phyloP scores from a whole-genome alignment of 2,888 invertebrate species.

The Leptothorax acervorum region DNA sequence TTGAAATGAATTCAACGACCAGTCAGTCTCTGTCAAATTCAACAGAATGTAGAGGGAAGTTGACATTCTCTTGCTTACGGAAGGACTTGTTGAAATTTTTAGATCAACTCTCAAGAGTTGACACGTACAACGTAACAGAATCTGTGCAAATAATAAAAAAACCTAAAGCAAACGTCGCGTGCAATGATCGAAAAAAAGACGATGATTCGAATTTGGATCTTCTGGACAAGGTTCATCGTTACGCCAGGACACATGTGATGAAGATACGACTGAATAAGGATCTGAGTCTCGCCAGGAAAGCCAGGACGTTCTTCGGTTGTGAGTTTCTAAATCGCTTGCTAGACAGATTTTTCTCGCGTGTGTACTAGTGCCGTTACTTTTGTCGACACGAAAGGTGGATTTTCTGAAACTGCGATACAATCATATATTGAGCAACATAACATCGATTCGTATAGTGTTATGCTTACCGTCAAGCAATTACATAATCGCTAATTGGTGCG shows the following conservation, averaged over 20 bases:
- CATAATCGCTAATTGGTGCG: conserved; percentile 15
- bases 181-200: conserved; percentile 64
- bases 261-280: conserved; percentile 89
- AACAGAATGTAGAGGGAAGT: conserved; percentile 53
- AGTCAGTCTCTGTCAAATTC: conserved; percentile 47
- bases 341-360: conserved; percentile 40
- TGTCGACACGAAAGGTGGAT: conserved; percentile 18
- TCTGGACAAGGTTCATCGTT: conserved; percentile 88
- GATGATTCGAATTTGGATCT: conserved; percentile 86
- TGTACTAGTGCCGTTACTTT: conserved; percentile 53
- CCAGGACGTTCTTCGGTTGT: conserved; percentile 84
- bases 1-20: conserved; percentile 68
- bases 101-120: conserved; percentile 87
- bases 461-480: neutral
- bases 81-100: conserved; percentile 87
- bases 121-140: conserved; percentile 87
- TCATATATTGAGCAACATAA: neutral
- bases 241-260: conserved; percentile 88
- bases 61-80: conserved; percentile 74
- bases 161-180: conserved; percentile 79
- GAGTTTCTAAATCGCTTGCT: conserved; percentile 70
- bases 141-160: conserved; percentile 86
- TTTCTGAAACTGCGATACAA: neutral
- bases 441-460: neutral
- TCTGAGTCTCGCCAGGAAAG: conserved; percentile 76